Percentiles rank a stretch among this genome's conserved stretches.
Evolutionary conservation across 2,797 vertebrate species (phyloP).

Genomic region (Balearica regulorum): DNA sequence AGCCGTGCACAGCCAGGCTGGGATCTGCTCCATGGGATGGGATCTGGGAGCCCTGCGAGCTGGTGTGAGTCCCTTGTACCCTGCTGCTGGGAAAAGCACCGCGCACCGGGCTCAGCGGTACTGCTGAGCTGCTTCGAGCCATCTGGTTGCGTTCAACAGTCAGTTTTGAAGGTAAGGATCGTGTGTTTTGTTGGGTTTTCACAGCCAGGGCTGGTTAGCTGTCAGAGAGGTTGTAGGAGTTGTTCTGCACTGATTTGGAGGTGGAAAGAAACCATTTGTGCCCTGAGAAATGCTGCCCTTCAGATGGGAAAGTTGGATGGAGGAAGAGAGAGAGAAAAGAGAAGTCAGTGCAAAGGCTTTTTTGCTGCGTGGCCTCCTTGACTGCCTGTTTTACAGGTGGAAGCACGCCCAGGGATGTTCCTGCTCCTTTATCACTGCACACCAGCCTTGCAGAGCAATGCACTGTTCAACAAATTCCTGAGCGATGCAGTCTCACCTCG

Average conservation of each 20-base stretch:
- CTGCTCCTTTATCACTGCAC: not conserved
- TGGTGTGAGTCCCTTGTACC: accelerated
- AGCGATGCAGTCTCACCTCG: not conserved
- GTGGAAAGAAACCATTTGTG: accelerated
- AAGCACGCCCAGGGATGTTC: not conserved
- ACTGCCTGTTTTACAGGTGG: not conserved
- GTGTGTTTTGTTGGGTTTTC: accelerated
- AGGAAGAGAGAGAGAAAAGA: not conserved
- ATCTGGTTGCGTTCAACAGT: accelerated
- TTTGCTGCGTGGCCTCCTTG: accelerated
- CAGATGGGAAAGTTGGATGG: not conserved
- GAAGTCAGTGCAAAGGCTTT: not conserved
- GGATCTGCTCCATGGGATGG: not conserved
- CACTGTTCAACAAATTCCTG: accelerated
- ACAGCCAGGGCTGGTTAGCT: not conserved
- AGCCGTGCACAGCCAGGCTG: accelerated
- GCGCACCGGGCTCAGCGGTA: accelerated
- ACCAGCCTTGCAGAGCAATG: not conserved
- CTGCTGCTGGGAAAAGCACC: not conserved
- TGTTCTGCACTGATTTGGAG: not conserved
- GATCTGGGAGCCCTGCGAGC: not conserved
- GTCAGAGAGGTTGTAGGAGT: not conserved
- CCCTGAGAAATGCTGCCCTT: not conserved
- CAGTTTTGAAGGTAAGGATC: not conserved
- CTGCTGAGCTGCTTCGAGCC: not conserved